Conservation (phyloP, 2,113 vertebrate genomes). For the Ailuropoda melanoleuca region DNA sequence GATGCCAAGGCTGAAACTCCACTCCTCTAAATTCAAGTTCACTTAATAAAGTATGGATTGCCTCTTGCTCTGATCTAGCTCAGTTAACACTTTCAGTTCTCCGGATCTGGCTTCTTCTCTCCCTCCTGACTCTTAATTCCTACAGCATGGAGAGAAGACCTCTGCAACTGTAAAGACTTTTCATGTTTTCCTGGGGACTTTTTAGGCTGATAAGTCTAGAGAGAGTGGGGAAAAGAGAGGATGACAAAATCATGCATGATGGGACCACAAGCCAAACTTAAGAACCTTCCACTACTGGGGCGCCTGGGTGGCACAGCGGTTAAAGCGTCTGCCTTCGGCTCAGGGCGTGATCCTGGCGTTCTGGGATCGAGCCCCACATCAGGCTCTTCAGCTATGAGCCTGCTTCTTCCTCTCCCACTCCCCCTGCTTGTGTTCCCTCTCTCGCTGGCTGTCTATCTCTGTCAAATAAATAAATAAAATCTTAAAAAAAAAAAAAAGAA, state of each 20-base stretch:
- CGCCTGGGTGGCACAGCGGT: too few species aligned
- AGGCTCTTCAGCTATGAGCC: too few species aligned
- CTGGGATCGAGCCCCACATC: too few species aligned
- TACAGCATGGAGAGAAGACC: neutral
- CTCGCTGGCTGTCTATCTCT: too few species aligned
- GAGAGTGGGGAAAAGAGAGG: neutral
- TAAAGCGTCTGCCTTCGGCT: too few species aligned
- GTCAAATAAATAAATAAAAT: too few species aligned
- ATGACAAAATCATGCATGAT: neutral
- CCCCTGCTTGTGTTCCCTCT: too few species aligned
- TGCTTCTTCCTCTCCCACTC: too few species aligned
- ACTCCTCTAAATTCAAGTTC: constrained; percentile 71
- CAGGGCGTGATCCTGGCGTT: too few species aligned
- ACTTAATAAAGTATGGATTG: constrained; percentile 46
- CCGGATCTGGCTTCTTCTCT: neutral
- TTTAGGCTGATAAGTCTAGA: neutral
- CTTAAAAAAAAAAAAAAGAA: too few species aligned
- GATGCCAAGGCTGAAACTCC: constrained; percentile 72
- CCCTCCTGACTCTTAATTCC: neutral
- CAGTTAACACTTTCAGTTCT: constrained; percentile 65
- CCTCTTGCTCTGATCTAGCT: constrained; percentile 5
- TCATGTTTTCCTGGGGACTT: neutral
- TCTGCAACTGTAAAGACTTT: constrained; percentile 30
- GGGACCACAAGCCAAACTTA: neutral
- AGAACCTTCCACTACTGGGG: neutral